Evolutionary conservation across 2,113 vertebrate genomes (phyloP), one percentile per base, ranked within the genome.

Genomic region (Ictalurus punctatus): DNA sequence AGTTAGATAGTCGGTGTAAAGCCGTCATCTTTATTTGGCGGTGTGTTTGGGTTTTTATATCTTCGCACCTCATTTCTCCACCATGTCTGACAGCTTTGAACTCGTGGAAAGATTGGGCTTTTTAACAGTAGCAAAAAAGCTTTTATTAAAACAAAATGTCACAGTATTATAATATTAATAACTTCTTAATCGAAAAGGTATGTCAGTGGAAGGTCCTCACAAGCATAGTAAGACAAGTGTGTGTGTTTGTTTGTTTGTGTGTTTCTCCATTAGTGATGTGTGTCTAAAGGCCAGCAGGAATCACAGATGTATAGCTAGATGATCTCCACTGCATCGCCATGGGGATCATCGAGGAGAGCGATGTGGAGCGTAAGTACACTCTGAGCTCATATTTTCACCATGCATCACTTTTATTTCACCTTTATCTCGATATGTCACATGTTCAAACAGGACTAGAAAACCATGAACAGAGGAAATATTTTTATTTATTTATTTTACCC

Each of bases 301-400:
- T 54, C 30, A 23, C 86, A 86, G 88, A 92, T 94, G 93, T 89
- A 80, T 88, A 83, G 83, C 85, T 93, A 83, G 90, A 91, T 86
- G 86, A 65, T 73, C 61, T 44, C 63, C 58, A 27, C 19, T 59
- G 61, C 85, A 85, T 82, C 54, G 37, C 4, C 14, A 90, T 89
- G 92, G 92, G 90, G 90, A 90, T 84, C 88, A 96, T 96, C 93
- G 95, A 96, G 6, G 92, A 94, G 69, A 93, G 93, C 1, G 95
- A 96, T 86, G 91, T 96, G 30, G 95, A 96, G 90, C 95, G 95
- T 96, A 84, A 95, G 96, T 93, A 89, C 48, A 25, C n/a, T 23
- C 30, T 40, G 40, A 61, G 58, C 21, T 83, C 13, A 40, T 83
- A 30, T 25, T 83, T 25, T 14, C 30, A 37, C 56, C 34, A 16